A percentile compares a stretch with the other conserved stretches of the same genome.
Conservation (phyloP, 2,797 vertebrate species). For the Cossypha caffra region DNA sequence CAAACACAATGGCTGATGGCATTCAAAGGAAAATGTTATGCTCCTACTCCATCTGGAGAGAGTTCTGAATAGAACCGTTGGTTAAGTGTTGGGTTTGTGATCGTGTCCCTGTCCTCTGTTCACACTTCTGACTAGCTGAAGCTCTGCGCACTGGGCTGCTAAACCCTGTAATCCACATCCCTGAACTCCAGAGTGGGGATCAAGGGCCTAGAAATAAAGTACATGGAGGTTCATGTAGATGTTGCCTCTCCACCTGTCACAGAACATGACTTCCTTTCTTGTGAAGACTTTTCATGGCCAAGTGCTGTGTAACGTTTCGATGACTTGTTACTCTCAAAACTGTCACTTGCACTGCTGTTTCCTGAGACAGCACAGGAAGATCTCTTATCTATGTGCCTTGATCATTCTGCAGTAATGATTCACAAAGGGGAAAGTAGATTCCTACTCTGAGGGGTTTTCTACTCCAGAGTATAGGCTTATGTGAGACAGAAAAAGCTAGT, state of each 20-base stretch:
- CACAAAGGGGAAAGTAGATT: background rate
- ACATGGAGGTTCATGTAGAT: rapidly evolving
- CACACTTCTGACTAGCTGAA: background rate
- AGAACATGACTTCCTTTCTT: background rate
- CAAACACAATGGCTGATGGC: background rate
- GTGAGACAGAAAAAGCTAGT: background rate
- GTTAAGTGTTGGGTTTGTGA: background rate
- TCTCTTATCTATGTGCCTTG: background rate
- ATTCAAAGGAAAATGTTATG: background rate
- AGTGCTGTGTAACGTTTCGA: background rate
- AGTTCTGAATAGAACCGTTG: background rate
- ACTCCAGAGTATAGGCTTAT: background rate
- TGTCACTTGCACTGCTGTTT: background rate
- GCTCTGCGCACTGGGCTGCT: background rate
- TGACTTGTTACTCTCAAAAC: background rate
- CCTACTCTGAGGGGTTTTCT: background rate
- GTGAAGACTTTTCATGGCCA: background rate
- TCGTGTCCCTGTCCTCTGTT: rapidly evolving
- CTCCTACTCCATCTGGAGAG: background rate
- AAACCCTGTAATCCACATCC: background rate
- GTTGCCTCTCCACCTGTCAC: background rate
- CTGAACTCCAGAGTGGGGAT: background rate
- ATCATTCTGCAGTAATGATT: background rate
- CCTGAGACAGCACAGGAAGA: background rate
- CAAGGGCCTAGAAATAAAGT: background rate